phyloP scores from a whole-genome alignment of 2,113 vertebrate genomes.

The Brachypodius melanocephalos region DNA sequence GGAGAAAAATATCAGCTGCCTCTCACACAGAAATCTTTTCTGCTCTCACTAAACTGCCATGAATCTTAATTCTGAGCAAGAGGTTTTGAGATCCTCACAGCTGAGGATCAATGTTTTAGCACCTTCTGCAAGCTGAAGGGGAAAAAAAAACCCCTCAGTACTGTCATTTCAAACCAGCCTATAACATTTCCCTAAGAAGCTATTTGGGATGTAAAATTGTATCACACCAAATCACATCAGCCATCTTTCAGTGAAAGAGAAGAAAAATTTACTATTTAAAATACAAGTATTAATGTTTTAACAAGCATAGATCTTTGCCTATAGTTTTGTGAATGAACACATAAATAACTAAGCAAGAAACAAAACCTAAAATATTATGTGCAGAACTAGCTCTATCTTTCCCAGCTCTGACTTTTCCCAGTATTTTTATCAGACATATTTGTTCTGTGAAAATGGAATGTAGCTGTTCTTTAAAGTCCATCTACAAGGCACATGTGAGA shows the following conservation, averaged over 20 bases:
- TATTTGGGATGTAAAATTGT: slow-evolving; percentile 19
- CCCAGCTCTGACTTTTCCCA: neutral
- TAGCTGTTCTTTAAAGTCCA: neutral
- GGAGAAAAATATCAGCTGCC: slow-evolving; percentile 66
- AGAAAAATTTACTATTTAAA: neutral
- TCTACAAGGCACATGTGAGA: neutral
- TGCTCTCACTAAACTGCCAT: slow-evolving; percentile 46
- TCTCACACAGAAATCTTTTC: slow-evolving; percentile 54
- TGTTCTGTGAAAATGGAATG: neutral
- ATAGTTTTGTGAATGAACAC: neutral
- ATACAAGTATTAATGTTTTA: neutral
- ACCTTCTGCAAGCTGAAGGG: slow-evolving; percentile 57
- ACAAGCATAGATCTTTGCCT: neutral
- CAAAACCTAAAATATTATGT: neutral
- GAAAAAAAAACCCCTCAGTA: neutral
- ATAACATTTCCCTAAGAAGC: slow-evolving; percentile 19
- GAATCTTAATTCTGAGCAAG: slow-evolving; percentile 64
- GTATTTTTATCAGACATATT: slow-evolving; percentile 29
- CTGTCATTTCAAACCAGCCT: slow-evolving; percentile 42
- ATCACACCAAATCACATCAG: neutral
- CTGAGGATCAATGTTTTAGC: slow-evolving; percentile 65
- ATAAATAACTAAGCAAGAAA: neutral
- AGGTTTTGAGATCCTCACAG: slow-evolving; percentile 62
- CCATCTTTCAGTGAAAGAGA: neutral
- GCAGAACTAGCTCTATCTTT: neutral